These are phyloP conservation scores for Sthenelais limicola DNA, from an alignment of 2,888 invertebrate species.

Conservation along the genomic window DNA sequence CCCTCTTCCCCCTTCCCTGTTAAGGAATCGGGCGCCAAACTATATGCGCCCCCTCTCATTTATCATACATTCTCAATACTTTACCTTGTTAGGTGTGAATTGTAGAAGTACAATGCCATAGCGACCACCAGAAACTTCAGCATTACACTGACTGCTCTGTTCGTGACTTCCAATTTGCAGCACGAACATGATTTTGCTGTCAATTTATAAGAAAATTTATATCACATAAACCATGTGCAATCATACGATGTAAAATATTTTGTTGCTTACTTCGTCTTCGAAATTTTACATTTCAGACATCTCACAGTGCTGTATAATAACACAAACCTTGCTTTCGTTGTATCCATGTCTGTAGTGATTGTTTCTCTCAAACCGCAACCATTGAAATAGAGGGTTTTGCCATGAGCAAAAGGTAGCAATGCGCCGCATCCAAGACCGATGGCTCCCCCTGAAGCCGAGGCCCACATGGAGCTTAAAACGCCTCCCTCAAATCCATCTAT, in stretches of 20 bases:
- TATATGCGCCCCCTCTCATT: too few relatives aligned
- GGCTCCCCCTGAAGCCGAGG: slow-evolving; percentile 68
- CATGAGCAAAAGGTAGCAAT: slow-evolving; percentile 71
- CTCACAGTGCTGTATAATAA: neutral
- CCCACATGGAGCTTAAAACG: slow-evolving; percentile 65
- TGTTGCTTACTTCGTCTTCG: too few relatives aligned
- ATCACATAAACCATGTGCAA: neutral
- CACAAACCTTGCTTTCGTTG: slow-evolving; percentile 66
- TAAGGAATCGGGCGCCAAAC: too few relatives aligned
- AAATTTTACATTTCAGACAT: too few relatives aligned
- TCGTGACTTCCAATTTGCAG: slow-evolving; percentile 70
- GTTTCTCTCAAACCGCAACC: slow-evolving; percentile 72
- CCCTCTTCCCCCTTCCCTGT: too few relatives aligned
- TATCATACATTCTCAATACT: neutral
- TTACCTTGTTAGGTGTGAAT: slow-evolving; percentile 67
- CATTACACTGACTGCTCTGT: slow-evolving; percentile 68
- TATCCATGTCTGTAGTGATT: slow-evolving; percentile 69
- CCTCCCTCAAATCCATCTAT: slow-evolving; percentile 70
- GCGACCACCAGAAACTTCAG: slow-evolving; percentile 59
- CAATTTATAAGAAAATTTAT: too few relatives aligned
- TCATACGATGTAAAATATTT: neutral
- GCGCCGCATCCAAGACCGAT: slow-evolving; percentile 72
- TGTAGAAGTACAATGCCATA: slow-evolving; percentile 68
- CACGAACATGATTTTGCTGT: slow-evolving; percentile 71
- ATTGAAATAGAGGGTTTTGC: slow-evolving; percentile 72